A percentile compares a stretch with the other conserved stretches of the same genome.
phyloP scores from a whole-genome alignment of 1,140 invertebrate species.

The Drosophila lowei region DNA sequence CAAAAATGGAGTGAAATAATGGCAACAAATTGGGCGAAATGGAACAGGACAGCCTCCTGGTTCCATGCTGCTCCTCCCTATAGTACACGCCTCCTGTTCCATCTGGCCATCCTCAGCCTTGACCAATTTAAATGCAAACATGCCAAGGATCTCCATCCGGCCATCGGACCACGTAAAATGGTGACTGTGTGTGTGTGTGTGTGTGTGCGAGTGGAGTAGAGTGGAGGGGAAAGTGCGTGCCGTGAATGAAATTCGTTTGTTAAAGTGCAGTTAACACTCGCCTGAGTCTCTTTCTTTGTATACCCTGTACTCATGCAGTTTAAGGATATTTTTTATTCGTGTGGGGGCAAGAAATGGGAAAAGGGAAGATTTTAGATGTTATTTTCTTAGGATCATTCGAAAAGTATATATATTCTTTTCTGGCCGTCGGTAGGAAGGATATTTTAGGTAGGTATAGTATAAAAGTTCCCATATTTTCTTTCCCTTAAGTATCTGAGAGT shows the following conservation, averaged over 20 bases:
- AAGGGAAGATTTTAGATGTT: no score
- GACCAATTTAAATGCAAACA: slow-evolving; percentile 66
- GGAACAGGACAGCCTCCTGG: slow-evolving; percentile 23
- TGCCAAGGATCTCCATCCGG: slow-evolving; percentile 26
- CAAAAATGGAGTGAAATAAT: slow-evolving; percentile 53
- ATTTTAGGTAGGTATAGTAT: no score
- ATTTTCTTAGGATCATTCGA: no score
- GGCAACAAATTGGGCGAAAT: slow-evolving; percentile 57
- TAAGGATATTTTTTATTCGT: no score
- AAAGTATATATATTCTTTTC: no score
- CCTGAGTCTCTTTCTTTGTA: background rate
- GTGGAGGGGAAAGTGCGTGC: slow-evolving; percentile 34
- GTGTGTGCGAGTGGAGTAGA: background rate
- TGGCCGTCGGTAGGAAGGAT: no score
- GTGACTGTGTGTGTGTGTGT: background rate
- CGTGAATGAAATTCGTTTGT: slow-evolving; percentile 56
- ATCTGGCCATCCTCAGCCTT: slow-evolving; percentile 44
- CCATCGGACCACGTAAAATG: slow-evolving; percentile 18
- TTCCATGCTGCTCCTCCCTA: no score
- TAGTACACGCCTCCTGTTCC: background rate
- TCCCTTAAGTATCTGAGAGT: no score
- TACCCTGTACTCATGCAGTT: no score
- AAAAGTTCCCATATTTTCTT: no score
- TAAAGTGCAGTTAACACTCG: slow-evolving; percentile 69
- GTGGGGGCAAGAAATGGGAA: no score